These are phyloP conservation scores for Lobophora halterata DNA, from an alignment of 2,888 invertebrate genomes.

Conservation along the genomic window DNA sequence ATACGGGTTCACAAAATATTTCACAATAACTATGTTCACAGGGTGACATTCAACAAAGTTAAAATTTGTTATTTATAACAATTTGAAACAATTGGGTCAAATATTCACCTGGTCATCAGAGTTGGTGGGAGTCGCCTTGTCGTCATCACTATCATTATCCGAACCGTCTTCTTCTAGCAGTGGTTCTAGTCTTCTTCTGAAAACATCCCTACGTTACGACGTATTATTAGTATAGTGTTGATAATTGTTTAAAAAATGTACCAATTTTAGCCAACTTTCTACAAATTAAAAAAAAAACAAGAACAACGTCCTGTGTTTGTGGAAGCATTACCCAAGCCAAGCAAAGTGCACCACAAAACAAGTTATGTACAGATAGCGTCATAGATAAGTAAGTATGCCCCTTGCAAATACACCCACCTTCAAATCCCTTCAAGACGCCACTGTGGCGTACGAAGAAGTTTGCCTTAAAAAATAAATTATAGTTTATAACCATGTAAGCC, in stretches of 20 bases:
- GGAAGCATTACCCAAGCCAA: conserved; percentile 22
- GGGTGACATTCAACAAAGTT: neutral
- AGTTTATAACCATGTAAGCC: too few species aligned
- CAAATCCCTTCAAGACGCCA: too few species aligned
- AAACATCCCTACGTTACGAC: conserved; percentile 67
- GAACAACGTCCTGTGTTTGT: conserved; percentile 15
- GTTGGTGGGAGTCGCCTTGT: conserved; percentile 73
- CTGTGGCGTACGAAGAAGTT: too few species aligned
- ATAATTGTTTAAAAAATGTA: conserved; percentile 5
- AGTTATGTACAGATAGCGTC: neutral
- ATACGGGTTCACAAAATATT: too few species aligned
- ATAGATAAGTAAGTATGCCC: too few species aligned
- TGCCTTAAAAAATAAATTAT: neutral
- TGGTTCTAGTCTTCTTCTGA: conserved; percentile 88
- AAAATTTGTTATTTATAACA: conserved; percentile 1
- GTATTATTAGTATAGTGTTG: conserved; percentile 38
- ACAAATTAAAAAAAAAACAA: conserved; percentile 7
- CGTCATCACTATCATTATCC: conserved; percentile 79
- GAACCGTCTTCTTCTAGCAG: conserved; percentile 91
- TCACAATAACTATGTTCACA: too few species aligned
- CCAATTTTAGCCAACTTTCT: conserved; percentile 16
- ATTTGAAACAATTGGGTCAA: too few species aligned
- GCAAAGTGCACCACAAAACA: conserved; percentile 3
- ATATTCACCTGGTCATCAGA: conserved; percentile 79
- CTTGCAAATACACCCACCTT: too few species aligned